These are phyloP conservation scores for Calephelis virginiensis DNA, from an alignment of 1,140 invertebrate species.

Conservation along the genomic window DNA sequence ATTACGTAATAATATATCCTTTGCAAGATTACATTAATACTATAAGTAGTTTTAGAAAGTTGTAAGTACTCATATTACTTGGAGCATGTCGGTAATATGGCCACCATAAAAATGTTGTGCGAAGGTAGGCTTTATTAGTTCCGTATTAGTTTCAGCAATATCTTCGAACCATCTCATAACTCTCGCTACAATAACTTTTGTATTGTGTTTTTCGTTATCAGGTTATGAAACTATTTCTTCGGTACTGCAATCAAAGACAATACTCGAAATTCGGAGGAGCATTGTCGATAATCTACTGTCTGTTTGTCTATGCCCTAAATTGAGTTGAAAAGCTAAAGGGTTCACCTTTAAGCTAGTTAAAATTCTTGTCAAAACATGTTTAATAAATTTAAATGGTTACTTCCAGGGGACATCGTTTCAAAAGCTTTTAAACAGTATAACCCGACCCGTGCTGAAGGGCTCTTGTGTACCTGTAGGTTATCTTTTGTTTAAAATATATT, in stretches of 20 bases:
- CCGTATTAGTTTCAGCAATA: constrained; percentile 14
- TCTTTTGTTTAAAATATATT: no score
- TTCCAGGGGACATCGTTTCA: no score
- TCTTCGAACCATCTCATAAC: background rate
- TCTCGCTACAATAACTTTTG: constrained; percentile 5
- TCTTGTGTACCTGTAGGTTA: no score
- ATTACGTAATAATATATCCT: background rate
- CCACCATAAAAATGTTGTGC: constrained; percentile 3
- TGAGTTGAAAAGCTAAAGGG: no score
- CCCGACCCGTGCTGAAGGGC: no score
- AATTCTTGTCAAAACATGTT: no score
- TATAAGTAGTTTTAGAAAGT: background rate
- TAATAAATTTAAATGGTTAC: no score
- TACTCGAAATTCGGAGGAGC: no score
- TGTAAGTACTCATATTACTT: background rate
- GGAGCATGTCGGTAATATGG: background rate
- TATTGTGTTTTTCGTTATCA: constrained; percentile 1
- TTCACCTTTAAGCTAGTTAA: no score
- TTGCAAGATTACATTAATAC: background rate
- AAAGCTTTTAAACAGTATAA: no score
- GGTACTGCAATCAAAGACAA: background rate
- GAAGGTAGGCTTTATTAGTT: constrained; percentile 12
- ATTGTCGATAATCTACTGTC: no score
- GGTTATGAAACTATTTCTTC: background rate
- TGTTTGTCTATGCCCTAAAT: no score